A percentile compares a stretch with the other conserved stretches of the same genome.
Conservation (phyloP, 2,113 vertebrate genomes). For the Solea senegalensis region DNA sequence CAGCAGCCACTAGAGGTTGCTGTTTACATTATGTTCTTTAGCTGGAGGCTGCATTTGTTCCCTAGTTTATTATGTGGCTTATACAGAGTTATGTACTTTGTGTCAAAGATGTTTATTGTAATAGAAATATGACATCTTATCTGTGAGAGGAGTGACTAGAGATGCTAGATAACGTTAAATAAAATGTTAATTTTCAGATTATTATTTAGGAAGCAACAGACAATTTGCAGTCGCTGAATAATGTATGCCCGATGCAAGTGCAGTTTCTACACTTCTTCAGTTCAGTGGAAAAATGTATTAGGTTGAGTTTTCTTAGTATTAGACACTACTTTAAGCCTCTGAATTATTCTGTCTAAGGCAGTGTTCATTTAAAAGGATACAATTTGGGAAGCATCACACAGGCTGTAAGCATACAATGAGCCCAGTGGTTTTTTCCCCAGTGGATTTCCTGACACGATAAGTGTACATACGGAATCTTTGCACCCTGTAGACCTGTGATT, state of each 20-base stretch:
- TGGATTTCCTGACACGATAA: conserved; percentile 53
- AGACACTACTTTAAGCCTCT: conserved; percentile 48
- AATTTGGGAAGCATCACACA: conserved; percentile 44
- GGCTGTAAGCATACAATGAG: conserved; percentile 40
- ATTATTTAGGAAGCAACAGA: conserved; percentile 41
- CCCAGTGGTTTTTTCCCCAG: conserved; percentile 1
- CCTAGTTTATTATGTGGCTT: not conserved
- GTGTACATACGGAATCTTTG: conserved; percentile 31
- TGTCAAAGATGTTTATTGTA: conserved; percentile 32
- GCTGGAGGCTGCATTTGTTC: not conserved
- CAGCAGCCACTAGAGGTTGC: conserved; percentile 73
- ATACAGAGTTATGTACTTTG: conserved; percentile 13
- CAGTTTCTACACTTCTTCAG: not conserved
- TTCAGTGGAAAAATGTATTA: conserved; percentile 32
- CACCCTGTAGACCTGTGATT: conserved; percentile 47
- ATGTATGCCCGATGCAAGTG: not conserved
- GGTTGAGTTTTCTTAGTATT: conserved; percentile 27
- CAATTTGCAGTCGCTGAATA: not conserved
- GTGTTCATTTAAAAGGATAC: conserved; percentile 47
- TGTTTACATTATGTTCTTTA: conserved; percentile 54
- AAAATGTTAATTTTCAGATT: conserved; percentile 34
- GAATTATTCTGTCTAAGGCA: conserved; percentile 39
- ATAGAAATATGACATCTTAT: conserved; percentile 32
- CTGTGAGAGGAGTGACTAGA: conserved; percentile 25
- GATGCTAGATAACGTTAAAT: conserved; percentile 44